phyloP scores from a whole-genome alignment of 92 coral and sea anemone species.

The Plumapathes pennacea region DNA sequence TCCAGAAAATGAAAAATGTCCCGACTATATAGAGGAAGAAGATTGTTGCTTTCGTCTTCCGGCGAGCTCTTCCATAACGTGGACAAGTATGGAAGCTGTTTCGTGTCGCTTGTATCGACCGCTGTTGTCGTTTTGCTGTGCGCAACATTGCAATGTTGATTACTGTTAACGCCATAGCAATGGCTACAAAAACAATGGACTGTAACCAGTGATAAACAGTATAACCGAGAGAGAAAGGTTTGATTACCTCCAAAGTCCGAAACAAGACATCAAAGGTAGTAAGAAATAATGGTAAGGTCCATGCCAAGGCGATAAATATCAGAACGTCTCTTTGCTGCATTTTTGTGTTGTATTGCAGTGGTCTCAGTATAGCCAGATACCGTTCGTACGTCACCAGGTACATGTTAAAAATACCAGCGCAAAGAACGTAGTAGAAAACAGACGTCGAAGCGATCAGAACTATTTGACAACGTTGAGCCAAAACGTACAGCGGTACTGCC shows the following conservation, averaged over 20 bases:
- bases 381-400: slow-evolving; percentile 30
- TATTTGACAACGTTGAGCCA: not conserved
- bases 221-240: slow-evolving; percentile 18
- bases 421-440: slow-evolving; percentile 9
- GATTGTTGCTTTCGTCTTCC: slow-evolving; percentile 11
- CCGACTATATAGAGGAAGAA: slow-evolving; percentile 26
- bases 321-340: slow-evolving; percentile 1
- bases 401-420: slow-evolving; percentile 18
- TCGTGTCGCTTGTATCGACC: slow-evolving; percentile 11
- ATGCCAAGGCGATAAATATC: not conserved
- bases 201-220: slow-evolving; percentile 14
- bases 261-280: slow-evolving; percentile 6
- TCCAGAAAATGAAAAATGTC: slow-evolving; percentile 19
- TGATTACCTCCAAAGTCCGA: not conserved
- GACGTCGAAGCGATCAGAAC: not conserved
- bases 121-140: slow-evolving; percentile 17
- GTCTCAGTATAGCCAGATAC: slow-evolving; percentile 21
- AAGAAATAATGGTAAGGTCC: slow-evolving; percentile 11
- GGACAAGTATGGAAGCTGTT: not conserved
- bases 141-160: slow-evolving; percentile 23
- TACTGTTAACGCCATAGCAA: slow-evolving; percentile 2
- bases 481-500: slow-evolving; percentile 17
- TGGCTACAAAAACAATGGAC: slow-evolving; percentile 2
- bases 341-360: slow-evolving; percentile 12
- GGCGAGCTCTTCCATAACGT: not conserved